phyloP scores from a whole-genome alignment of 2,113 vertebrate species.

The Mormyrus lacerda region DNA sequence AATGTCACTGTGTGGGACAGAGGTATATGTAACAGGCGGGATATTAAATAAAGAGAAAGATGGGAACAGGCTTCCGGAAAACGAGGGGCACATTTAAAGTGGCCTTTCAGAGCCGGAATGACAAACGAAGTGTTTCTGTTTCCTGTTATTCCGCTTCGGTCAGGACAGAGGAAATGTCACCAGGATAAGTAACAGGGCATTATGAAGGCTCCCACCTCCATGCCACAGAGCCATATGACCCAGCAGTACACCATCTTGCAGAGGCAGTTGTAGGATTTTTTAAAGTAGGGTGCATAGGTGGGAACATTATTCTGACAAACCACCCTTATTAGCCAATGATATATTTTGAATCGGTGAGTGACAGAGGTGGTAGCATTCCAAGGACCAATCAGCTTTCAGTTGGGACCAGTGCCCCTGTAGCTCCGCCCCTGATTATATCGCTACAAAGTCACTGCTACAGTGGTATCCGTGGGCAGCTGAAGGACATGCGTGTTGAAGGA shows the following conservation, averaged over 20 bases:
- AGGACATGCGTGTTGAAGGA: neutral
- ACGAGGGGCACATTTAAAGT: neutral
- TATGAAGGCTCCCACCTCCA: neutral
- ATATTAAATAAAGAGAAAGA: neutral
- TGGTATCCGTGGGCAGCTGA: neutral
- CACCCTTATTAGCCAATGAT: neutral
- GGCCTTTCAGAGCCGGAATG: neutral
- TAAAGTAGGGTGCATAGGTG: neutral
- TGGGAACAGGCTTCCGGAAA: neutral
- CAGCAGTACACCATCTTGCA: neutral
- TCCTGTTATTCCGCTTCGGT: neutral
- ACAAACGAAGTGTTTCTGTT: neutral
- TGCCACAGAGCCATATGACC: neutral
- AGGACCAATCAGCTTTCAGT: neutral
- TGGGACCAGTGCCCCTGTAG: neutral
- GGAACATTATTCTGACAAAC: neutral
- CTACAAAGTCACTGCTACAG: neutral
- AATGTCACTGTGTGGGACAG: neutral
- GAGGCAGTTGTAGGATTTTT: neutral
- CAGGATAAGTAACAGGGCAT: neutral
- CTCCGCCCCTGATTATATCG: neutral
- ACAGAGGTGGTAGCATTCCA: neutral
- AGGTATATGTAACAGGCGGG: neutral
- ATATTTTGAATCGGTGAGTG: neutral
- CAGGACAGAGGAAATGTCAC: neutral